Evolutionary conservation across 2,888 invertebrate genomes (phyloP), one percentile per base, ranked within the genome.

Genomic region (Gonocerus acuteangulatus): DNA sequence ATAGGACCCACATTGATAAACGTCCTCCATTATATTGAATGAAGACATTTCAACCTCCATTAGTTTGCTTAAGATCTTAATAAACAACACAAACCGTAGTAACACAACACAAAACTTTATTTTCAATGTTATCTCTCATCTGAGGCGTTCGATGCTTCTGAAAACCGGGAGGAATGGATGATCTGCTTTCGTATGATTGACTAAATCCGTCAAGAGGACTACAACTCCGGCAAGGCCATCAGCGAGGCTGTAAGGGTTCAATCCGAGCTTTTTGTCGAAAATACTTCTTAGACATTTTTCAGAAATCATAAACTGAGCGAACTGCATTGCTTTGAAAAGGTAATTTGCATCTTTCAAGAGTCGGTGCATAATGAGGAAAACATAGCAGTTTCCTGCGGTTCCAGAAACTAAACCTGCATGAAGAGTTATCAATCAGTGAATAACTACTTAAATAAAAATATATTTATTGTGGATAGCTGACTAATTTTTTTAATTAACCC

Each of bases 171-270:
- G 85, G 71, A 93, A 89, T 0, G 93, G 93, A 74, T 91, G 93
- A 70, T 82, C 80, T 2, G 91, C 88, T 63, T 79, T 79, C 21
- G 83, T 78, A 4, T 90, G 89, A 51, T 82, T 75, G 1, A 86
- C 73, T 1, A 93, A 74, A 77, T 94, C 93, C 7, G 82, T 78
- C 56, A 94, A 75, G 72, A 80, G 94, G 71, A 91, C 93, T 7
- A 86, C 84, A 1, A 91, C 87, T 2, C 94, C 94, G 9, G 92
- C 89, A 60, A 83, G 79, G 1, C 94, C 94, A 75, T 94, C 94
- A 74, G 84, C 91, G 68, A 95, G 77, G 71, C 89, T 90, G 70
- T 83, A 86, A 0, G 91, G 91, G 68, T 80, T 79, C 73, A 93
- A 93, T 4, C 39, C 15, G n/a, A n/a, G 3, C 4, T n/a, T 13